Evolutionary conservation across 1,140 invertebrate genomes (phyloP).

Genomic region (Drosophila melanogaster): Release_6_plus_ISO1_MT NC_004354.4:22488001-22488500

Average conservation of each 20-base stretch:
- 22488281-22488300: conserved; percentile 54
- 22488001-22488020: conserved; percentile 1
- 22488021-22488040: conserved; percentile 16
- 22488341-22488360: conserved; percentile 64
- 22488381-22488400: conserved; percentile 56
- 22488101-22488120: neutral
- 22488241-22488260: neutral
- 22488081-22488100: neutral
- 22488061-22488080: conserved; percentile 36
- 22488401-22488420: conserved; percentile 1
- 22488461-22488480: too few species aligned
- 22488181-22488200: neutral
- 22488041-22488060: conserved; percentile 32
- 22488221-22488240: conserved; percentile 1
- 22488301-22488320: conserved; percentile 64
- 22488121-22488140: conserved; percentile 51
- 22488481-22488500: too few species aligned
- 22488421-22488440: too few species aligned
- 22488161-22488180: conserved; percentile 31
- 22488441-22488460: too few species aligned
- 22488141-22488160: conserved; percentile 47
- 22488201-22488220: neutral
- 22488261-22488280: neutral
- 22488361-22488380: conserved; percentile 76
- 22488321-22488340: too few species aligned